Conservation (phyloP, 2,888 invertebrate species). For the Tuberolachnus salignus region DNA sequence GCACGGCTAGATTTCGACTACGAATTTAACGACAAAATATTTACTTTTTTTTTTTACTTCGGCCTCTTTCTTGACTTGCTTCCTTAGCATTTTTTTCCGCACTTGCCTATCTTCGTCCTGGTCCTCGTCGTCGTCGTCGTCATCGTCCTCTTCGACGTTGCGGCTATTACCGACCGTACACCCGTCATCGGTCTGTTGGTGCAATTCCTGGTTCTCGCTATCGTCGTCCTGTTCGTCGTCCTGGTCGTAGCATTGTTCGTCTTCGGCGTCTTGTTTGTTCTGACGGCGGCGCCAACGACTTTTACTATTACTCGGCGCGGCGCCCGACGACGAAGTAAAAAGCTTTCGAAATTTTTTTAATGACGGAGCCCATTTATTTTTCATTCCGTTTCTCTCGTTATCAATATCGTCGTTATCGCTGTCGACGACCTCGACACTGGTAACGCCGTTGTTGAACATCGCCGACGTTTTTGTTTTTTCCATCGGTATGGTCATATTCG, state of each 20-base stretch:
- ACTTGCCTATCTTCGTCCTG: constrained; percentile 42
- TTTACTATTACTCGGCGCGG: constrained; percentile 4
- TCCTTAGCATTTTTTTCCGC: constrained; percentile 43
- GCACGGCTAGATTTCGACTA: too few relatives aligned
- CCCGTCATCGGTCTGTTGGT: constrained; percentile 1
- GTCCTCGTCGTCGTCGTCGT: constrained; percentile 40
- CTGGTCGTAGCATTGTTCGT: constrained; percentile 7
- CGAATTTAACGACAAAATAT: too few relatives aligned
- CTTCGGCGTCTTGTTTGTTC: not conserved
- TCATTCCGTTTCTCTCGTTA: not conserved
- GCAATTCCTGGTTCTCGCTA: constrained; percentile 1
- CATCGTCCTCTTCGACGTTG: constrained; percentile 14
- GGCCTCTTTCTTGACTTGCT: constrained; percentile 17
- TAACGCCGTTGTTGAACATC: constrained; percentile 41
- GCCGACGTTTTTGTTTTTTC: constrained; percentile 41
- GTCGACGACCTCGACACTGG: constrained; percentile 43
- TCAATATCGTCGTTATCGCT: constrained; percentile 11
- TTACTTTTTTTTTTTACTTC: constrained; percentile 48
- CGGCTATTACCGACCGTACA: not conserved
- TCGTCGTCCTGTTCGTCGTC: constrained; percentile 36
- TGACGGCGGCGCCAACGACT: constrained; percentile 27
- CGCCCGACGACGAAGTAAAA: constrained; percentile 18
- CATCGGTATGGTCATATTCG: not conserved
- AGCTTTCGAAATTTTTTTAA: constrained; percentile 2
- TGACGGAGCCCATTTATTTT: not conserved